Evolutionary conservation across 2,888 invertebrate genomes (phyloP), one percentile per base, ranked within the genome.

Genomic region (Chrysomela aeneicollis): DNA sequence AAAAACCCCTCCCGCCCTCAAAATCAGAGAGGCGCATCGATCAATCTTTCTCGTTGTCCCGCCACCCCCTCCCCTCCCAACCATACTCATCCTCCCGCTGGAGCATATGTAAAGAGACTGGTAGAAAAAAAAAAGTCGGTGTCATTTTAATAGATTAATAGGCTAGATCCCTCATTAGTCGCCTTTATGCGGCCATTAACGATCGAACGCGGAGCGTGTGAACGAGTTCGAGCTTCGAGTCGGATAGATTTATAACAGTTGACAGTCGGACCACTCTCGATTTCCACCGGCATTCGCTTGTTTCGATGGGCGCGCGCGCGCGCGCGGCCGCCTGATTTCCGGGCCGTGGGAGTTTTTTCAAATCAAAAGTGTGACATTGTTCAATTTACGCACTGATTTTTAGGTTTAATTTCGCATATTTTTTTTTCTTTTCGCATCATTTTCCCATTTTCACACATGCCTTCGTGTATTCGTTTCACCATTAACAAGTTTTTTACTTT

Each of bases 141-240:
- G 79, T 80, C 78, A 77, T 72, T 80, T 79, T 77, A 79, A 81
- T 78, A 78, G 78, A 79, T 77, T 76, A 76, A 76, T 26, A 26
- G 26, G 26, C 26, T 6, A 26, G 26, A 26, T 26, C 26, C 78
- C 78, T 79, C 79, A 79, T 79, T 79, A 79, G 79, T 76, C 78
- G 79, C 76, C 78, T 78, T 77, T 77, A 78, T 76, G 71, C 71
- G 70, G 65, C 73, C 71, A 73, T 71, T 72, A 73, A 78, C 79
- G 78, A 78, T 79, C 73, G 78, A 75, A 78, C 77, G 74, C 74
- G 73, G 77, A 81, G 78, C 81, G 81, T 81, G 81, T 81, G 81
- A 81, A 81, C 75, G 77, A 17, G 49, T 63, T 69, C 78, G 73
- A 77, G 76, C 75, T n/a, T n/a, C 74, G 67, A 63, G 75, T 75